Evolutionary conservation across 1,140 invertebrate genomes (phyloP), one percentile per base, ranked within the genome.

Genomic region (Drosophila gunungcola): DNA sequence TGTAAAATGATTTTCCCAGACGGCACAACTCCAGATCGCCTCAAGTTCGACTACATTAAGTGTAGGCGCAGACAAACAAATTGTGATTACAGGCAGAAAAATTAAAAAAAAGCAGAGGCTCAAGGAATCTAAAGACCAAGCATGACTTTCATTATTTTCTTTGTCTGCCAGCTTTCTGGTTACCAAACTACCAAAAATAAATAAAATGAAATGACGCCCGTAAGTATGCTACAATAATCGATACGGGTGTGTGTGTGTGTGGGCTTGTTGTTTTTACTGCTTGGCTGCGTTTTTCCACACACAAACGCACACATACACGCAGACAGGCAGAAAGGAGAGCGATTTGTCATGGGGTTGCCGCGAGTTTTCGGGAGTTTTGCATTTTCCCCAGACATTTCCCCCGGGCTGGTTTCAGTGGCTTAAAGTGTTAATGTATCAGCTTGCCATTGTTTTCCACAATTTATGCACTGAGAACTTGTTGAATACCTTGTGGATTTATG

Each of bases 181-280:
- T 27, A 72, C 52, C 48, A 57, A 57, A 78, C 53, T 72, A 72
- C 67, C 41, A 57, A 46, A 72, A 57, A 61, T 38, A 73, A 54
- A 65, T 49, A 63, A 63, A 67, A 42, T 25, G 32, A 13, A 57
- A 67, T 65, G 53, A 80, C 84, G 84, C 80, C 73, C 57, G 68
- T 73, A 88, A 88, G 84, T 88, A 89, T 88, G 80, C 84, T 89
- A 80, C 84, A 88, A 84, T 89, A 88, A 88, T 88, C 84, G 68
- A 88, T 88, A 88, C 77, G 54, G 57, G 38, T 65, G 46, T 51
- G 34, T 45, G 45, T 49, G 45, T 65, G 68, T 63, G 29, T 54
- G 29, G 52, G 55, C n/a, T 56, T 60, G 58, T 73, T 75, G 46
- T 60, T 69, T 61, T 78, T 58, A 46, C 62, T 78, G 81, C 73